A percentile compares a stretch with the other conserved stretches of the same genome.
phyloP scores from a whole-genome alignment of 2,888 invertebrate genomes.

The Anaspis maculata region DNA sequence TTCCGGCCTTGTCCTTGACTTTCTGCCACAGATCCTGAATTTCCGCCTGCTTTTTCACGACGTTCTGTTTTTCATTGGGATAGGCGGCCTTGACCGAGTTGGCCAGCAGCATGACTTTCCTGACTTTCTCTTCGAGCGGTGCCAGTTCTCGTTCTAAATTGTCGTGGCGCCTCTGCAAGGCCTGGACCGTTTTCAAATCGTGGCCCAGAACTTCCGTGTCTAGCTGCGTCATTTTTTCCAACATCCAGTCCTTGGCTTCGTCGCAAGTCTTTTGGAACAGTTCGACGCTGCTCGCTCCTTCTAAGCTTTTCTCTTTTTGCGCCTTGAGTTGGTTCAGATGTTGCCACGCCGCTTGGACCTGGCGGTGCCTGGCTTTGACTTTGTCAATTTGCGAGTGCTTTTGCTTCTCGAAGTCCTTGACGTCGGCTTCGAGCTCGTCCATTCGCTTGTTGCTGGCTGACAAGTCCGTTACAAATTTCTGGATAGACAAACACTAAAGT shows the following conservation, averaged over 20 bases:
- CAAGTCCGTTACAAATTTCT: constrained; percentile 91
- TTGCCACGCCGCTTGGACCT: constrained; percentile 86
- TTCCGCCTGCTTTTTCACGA: constrained; percentile 74
- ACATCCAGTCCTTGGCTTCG: constrained; percentile 96
- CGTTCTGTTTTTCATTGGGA: constrained; percentile 81
- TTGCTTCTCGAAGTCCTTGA: constrained; percentile 73
- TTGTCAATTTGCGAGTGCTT: constrained; percentile 83
- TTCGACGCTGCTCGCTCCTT: constrained; percentile 75
- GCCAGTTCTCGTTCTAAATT: constrained; percentile 90
- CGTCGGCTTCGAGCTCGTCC: constrained; percentile 80
- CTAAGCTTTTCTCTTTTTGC: constrained; percentile 83
- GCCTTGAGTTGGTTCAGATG: constrained; percentile 76
- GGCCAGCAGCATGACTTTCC: constrained; percentile 69
- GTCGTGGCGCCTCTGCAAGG: constrained; percentile 84
- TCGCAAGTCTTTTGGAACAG: constrained; percentile 93
- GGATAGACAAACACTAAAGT: no score
- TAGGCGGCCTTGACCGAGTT: constrained; percentile 87
- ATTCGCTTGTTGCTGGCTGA: constrained; percentile 89
- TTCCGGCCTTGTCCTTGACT: constrained; percentile 76
- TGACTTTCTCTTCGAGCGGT: constrained; percentile 90
- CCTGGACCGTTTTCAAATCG: constrained; percentile 85
- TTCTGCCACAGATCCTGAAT: constrained; percentile 83
- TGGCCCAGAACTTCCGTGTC: constrained; percentile 70
- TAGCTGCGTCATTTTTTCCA: constrained; percentile 87
- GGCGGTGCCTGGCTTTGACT: constrained; percentile 65